Evolutionary conservation across 2,113 vertebrate genomes (phyloP), one percentile per base, ranked within the genome.

Genomic region (Murina feae): DNA sequence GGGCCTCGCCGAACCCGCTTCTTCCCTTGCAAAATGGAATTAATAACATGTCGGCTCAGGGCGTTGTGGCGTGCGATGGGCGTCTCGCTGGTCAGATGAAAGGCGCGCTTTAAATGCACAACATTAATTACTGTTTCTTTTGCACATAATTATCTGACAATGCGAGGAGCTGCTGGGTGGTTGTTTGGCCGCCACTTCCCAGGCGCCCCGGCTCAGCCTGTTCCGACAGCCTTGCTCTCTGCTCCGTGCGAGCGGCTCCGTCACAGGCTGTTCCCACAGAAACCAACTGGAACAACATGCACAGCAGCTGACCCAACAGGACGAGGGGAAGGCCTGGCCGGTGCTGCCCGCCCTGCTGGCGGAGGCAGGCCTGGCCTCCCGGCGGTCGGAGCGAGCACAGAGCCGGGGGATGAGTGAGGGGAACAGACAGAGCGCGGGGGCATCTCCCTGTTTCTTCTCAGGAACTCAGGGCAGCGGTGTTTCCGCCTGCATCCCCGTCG

Each of bases 91-190:
- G 80, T 71, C 93, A 96, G 96, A 97, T 95, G 89, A 96, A 96
- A 97, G 96, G 78, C 75, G 1, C n/a, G 88, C 74, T 95, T 91
- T 74, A 94, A 65, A 85, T 86, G 75, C 81, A 88, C 78, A 85
- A 58, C 93, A 65, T 78, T 97, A 97, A 97, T 97, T 97, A 96
- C 39, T 97, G 82, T 96, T 97, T 97, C 96, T 95, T 91, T 88
- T 94, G 37, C 39, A 49, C 30, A 42, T 79, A 91, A 93, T 74
- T 85, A 90, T 93, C 84, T 90, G 85, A 93, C 95, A 90, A 94
- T 42, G 92, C 5, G 68, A 86, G 82, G 93, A 92, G 39, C 44
- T 74, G 6, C 53, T 78, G 58, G 9, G n/a, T n/a, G 74, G 63
- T 58, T 89, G 47, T 47, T 95, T 90, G 47, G 30, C n/a, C n/a